Percentiles rank a stretch among this genome's conserved stretches.
Conservation (phyloP, 2,113 vertebrate genomes). For the Gnathochromis pfefferi region DNA sequence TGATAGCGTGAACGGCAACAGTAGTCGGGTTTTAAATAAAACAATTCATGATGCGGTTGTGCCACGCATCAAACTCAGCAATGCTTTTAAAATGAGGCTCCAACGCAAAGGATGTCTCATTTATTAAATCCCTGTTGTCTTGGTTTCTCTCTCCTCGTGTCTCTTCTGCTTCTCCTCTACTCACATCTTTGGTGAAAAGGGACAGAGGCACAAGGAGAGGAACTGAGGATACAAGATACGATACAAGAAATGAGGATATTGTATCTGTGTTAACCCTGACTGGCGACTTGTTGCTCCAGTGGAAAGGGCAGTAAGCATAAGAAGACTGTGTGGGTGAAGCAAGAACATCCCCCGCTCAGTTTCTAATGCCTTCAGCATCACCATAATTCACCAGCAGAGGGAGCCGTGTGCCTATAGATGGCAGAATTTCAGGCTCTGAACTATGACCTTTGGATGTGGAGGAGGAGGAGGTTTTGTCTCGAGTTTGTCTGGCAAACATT, state of each 20-base stretch:
- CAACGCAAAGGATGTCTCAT: neutral
- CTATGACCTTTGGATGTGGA: neutral
- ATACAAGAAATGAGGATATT: neutral
- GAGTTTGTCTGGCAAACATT: neutral
- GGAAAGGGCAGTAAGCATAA: neutral
- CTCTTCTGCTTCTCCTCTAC: neutral
- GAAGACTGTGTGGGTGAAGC: neutral
- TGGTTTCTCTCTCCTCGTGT: neutral
- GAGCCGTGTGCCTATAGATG: neutral
- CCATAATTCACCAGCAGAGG: slow-evolving; percentile 19
- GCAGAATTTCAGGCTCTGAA: neutral
- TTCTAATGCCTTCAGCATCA: neutral
- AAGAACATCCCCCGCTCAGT: neutral
- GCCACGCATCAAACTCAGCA: neutral
- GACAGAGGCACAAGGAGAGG: neutral
- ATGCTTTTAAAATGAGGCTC: neutral
- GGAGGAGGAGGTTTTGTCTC: neutral
- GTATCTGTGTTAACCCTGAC: neutral
- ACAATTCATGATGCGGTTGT: neutral
- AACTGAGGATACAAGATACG: neutral
- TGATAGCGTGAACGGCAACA: neutral
- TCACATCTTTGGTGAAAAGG: neutral
- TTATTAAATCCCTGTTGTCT: neutral
- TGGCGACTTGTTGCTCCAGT: neutral
- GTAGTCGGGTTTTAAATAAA: neutral